These are phyloP conservation scores for Graphium colonna DNA, from an alignment of 2,888 invertebrate genomes.

Conservation along the genomic window DNA sequence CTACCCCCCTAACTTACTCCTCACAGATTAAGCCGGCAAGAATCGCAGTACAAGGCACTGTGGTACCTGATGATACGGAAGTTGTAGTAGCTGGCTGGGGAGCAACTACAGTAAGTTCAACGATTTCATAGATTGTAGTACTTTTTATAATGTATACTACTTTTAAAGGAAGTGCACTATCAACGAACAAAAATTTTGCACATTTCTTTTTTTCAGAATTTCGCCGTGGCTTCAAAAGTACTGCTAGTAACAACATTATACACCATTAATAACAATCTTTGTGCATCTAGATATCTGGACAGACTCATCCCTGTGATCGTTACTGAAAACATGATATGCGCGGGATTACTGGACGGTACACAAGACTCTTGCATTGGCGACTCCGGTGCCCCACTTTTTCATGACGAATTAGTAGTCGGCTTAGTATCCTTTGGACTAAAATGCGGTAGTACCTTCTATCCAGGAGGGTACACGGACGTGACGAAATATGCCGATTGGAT, in stretches of 20 bases:
- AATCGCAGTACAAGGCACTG: slow-evolving; percentile 30
- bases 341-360: slow-evolving; percentile 47
- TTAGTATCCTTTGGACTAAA: slow-evolving; percentile 72
- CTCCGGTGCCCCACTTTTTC: slow-evolving; percentile 71
- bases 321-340: slow-evolving; percentile 52
- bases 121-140: not conserved
- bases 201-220: slow-evolving; percentile 28
- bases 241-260: slow-evolving; percentile 42
- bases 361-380: slow-evolving; percentile 62
- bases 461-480: slow-evolving; percentile 68
- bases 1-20: slow-evolving; percentile 29
- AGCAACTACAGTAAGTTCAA: slow-evolving; percentile 35
- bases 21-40: slow-evolving; percentile 33
- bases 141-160: not conserved
- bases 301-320: not conserved
- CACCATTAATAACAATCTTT: slow-evolving; percentile 43
- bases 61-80: slow-evolving; percentile 35
- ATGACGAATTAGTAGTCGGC: slow-evolving; percentile 51
- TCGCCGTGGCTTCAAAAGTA: slow-evolving; percentile 31
- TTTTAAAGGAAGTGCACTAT: too few relatives aligned
- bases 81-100: slow-evolving; percentile 55
- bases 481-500: slow-evolving; percentile 51
- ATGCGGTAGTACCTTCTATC: slow-evolving; percentile 62
- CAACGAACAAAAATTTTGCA: too few relatives aligned
- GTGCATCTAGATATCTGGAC: slow-evolving; percentile 39